Conservation (phyloP, 2,113 vertebrate species). For the Myrmecobius fasciatus region DNA sequence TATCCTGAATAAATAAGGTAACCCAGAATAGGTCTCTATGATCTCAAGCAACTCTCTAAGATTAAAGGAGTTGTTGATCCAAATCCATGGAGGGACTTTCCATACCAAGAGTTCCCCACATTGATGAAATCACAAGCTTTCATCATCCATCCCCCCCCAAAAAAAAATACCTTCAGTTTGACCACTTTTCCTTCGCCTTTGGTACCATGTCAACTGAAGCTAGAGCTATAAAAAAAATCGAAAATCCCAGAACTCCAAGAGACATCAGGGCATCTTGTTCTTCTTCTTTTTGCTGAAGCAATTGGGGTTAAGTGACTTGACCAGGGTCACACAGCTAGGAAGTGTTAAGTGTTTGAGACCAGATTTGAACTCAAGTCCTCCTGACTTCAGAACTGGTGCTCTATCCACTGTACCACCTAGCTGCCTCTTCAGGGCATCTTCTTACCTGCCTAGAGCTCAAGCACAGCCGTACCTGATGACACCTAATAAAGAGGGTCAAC, state of each 20-base stretch:
- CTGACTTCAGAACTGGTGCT: too few species aligned
- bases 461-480: background rate
- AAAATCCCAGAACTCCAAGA: background rate
- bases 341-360: too few species aligned
- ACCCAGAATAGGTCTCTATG: background rate
- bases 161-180: background rate
- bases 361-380: too few species aligned
- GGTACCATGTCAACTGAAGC: background rate
- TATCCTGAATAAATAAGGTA: background rate
- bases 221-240: background rate
- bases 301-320: too few species aligned
- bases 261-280: too few species aligned
- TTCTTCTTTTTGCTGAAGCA: too few species aligned
- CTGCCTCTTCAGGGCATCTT: too few species aligned
- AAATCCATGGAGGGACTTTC: background rate
- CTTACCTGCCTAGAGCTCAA: background rate
- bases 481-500: background rate
- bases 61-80: background rate
- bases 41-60: background rate
- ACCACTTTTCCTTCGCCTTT: background rate
- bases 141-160: background rate
- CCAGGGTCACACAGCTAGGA: too few species aligned
- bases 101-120: background rate
- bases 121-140: background rate
- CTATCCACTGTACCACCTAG: too few species aligned